Evolutionary conservation across 2,113 vertebrate species (phyloP).

Genomic region (Lipophrys pholis): DNA sequence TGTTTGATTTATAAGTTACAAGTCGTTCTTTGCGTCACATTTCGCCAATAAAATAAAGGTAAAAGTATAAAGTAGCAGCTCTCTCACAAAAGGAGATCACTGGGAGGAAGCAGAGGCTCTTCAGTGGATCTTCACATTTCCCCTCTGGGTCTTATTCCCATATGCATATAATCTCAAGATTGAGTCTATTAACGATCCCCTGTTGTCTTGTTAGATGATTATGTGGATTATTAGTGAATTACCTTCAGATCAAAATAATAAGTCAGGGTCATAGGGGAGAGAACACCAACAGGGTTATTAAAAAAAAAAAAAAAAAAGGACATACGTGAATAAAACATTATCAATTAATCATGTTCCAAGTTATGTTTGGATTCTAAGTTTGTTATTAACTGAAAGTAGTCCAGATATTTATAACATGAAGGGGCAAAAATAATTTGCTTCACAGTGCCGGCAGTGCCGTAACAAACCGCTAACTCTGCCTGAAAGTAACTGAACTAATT

Average conservation of each 20-base stretch:
- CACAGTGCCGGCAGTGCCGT: conserved; percentile 18
- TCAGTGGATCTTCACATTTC: conserved; percentile 29
- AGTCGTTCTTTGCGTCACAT: no score
- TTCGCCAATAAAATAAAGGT: no score
- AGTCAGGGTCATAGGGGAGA: conserved; percentile 17
- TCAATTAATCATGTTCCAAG: not conserved
- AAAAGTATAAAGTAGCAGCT: no score
- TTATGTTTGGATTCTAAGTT: not conserved
- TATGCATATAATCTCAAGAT: conserved; percentile 42
- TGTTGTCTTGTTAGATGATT: conserved; percentile 60
- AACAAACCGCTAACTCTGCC: conserved; percentile 37
- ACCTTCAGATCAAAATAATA: conserved; percentile 43
- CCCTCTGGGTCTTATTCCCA: conserved; percentile 60
- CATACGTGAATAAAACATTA: conserved; percentile 8
- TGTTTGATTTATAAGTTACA: no score
- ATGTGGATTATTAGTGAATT: conserved; percentile 42
- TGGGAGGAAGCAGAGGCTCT: no score
- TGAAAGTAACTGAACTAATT: conserved; percentile 55
- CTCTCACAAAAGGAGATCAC: no score
- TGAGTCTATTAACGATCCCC: conserved; percentile 52
- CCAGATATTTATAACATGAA: conserved; percentile 15
- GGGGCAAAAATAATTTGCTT: conserved; percentile 16
- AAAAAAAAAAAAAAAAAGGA: conserved; percentile 25
- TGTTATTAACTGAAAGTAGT: conserved; percentile 3
- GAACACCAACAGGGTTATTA: conserved; percentile 2